A percentile compares a stretch with the other conserved stretches of the same genome.
Conservation (phyloP, 2,888 invertebrate genomes). For the Chirona hameri region DNA sequence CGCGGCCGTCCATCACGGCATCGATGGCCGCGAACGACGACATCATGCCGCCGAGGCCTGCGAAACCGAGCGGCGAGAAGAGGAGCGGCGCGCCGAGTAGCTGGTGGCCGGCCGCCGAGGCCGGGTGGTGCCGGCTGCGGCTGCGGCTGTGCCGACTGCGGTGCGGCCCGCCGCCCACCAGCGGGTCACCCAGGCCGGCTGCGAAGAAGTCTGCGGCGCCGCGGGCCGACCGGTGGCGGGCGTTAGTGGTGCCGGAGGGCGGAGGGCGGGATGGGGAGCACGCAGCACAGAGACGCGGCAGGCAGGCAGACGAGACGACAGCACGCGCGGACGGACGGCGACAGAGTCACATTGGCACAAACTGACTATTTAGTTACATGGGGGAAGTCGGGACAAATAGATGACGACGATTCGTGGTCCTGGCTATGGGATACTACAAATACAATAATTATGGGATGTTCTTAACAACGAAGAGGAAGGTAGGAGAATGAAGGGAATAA, state of each 20-base stretch:
- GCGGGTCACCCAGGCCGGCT: conserved; percentile 32
- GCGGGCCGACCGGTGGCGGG: background rate
- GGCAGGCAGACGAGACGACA: too few relatives aligned
- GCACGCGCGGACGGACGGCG: background rate
- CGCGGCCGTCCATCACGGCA: conserved; percentile 11
- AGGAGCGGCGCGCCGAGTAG: conserved; percentile 12
- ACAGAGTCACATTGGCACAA: background rate
- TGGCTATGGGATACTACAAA: too few relatives aligned
- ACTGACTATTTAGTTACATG: background rate
- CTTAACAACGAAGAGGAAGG: too few relatives aligned
- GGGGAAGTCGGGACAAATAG: background rate
- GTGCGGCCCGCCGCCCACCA: background rate
- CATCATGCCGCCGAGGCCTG: conserved; percentile 34
- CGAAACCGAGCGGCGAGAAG: conserved; percentile 25
- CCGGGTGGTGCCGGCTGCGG: background rate
- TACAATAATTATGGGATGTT: too few relatives aligned
- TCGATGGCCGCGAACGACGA: conserved; percentile 34
- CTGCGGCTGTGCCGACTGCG: conserved; percentile 2
- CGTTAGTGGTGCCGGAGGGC: too few relatives aligned
- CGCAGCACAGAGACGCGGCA: too few relatives aligned
- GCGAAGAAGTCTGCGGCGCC: conserved; percentile 13
- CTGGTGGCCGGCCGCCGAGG: background rate
- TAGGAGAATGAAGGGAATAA: too few relatives aligned
- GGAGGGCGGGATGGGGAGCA: too few relatives aligned
- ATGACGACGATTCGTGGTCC: background rate